Evolutionary conservation across 2,888 invertebrate genomes (phyloP), one percentile per base, ranked within the genome.

Genomic region (Diarsia dahlii): DNA sequence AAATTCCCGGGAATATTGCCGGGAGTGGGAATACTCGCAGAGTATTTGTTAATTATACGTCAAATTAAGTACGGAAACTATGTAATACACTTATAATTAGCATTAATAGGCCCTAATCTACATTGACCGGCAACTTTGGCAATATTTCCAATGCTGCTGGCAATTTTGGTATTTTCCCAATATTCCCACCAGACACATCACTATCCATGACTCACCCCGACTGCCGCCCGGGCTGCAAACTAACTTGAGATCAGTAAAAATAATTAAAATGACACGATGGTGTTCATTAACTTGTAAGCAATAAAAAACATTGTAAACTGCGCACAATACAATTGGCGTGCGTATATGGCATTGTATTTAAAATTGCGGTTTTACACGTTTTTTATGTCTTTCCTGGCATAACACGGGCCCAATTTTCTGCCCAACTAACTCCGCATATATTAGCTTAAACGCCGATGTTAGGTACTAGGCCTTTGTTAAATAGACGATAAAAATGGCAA

Each of bases 151-250:
- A n/a, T n/a, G n/a, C n/a, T n/a, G n/a, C n/a, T n/a, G n/a, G n/a
- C n/a, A n/a, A n/a, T n/a, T n/a, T n/a, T n/a, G n/a, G n/a, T n/a
- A n/a, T n/a, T n/a, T n/a, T n/a, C n/a, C n/a, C n/a, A n/a, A n/a
- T n/a, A n/a, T n/a, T n/a, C n/a, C n/a, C n/a, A n/a, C n/a, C n/a
- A n/a, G n/a, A n/a, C n/a, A n/a, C n/a, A n/a, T n/a, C n/a, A n/a
- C n/a, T n/a, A n/a, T 84, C 76, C 86, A 87, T 92, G 91, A 92
- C 86, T 92, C 90, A 90, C 78, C 86, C 88, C 79, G 28, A 28
- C 28, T 28, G 28, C 28, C 28, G 74, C 86, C 87, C 81, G 86
- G 79, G 76, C 84, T 84, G 82, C 81, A 76, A 84, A 86, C 84
- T 87, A 82, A 86, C 73, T 86, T 85, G 79, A 78, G 86, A 87